phyloP scores from a whole-genome alignment of 2,888 invertebrate genomes.

The Nymphalis urticae region DNA sequence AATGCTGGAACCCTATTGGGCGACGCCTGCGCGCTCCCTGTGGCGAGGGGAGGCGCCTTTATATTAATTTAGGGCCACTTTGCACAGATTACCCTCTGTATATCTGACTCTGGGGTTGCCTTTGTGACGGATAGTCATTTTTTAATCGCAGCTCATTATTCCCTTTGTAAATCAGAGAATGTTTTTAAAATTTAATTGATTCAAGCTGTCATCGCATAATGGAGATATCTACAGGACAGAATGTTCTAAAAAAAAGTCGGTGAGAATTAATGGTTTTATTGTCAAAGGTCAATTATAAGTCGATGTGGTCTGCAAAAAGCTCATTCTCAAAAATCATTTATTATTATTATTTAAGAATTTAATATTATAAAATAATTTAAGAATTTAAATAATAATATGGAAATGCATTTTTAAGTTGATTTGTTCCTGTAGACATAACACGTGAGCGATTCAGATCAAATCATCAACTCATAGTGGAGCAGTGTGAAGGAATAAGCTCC shows the following conservation, averaged over 20 bases:
- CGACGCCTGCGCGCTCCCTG: conserved; percentile 40
- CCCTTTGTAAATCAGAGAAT: conserved; percentile 39
- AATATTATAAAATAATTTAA: no score
- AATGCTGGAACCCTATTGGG: conserved; percentile 57
- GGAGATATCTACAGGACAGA: neutral
- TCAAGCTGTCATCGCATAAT: conserved; percentile 29
- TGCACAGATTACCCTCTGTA: conserved; percentile 79
- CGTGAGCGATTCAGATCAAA: no score
- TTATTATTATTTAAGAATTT: no score
- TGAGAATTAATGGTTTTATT: neutral
- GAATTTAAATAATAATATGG: no score
- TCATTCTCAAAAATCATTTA: no score
- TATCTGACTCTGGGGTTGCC: conserved; percentile 73
- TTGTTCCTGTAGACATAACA: no score
- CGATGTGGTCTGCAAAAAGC: no score
- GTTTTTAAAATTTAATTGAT: conserved; percentile 39
- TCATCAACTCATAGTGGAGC: no score
- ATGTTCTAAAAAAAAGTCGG: neutral
- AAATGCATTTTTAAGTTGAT: no score
- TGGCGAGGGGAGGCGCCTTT: conserved; percentile 56
- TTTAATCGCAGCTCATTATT: conserved; percentile 65
- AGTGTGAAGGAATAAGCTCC: no score
- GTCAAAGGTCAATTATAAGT: neutral
- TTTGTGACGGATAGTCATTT: conserved; percentile 72
- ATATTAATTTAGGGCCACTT: conserved; percentile 70